These are phyloP conservation scores for Megalops cyprinoides DNA, from an alignment of 2,797 vertebrate species.

Conservation along the genomic window DNA sequence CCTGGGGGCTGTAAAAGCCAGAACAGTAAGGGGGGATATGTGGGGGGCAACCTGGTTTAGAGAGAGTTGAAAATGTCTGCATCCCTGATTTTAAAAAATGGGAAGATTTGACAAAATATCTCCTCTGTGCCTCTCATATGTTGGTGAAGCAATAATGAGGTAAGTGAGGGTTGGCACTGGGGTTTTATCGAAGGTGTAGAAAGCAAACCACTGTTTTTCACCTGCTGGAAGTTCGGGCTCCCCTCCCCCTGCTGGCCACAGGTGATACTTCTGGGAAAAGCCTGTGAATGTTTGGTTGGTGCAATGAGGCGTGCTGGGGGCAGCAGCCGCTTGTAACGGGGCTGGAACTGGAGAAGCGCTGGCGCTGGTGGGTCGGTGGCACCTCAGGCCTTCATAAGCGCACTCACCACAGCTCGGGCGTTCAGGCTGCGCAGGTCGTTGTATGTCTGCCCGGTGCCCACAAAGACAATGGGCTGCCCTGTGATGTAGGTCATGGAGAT, in stretches of 20 bases:
- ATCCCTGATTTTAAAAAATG: constrained; percentile 4
- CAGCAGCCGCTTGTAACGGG: constrained; percentile 38
- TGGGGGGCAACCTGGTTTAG: not conserved
- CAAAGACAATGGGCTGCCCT: constrained; percentile 97
- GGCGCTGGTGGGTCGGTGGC: constrained; percentile 5
- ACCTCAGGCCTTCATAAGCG: constrained; percentile 95
- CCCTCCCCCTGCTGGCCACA: constrained; percentile 29
- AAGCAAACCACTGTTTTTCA: constrained; percentile 22
- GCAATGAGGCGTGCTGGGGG: constrained; percentile 27
- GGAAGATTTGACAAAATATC: not conserved
- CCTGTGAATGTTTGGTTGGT: constrained; percentile 30
- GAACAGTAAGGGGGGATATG: no score
- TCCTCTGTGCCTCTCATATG: not conserved
- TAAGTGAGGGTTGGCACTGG: constrained; percentile 54
- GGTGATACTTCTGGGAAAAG: constrained; percentile 38
- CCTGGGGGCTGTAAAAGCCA: not conserved
- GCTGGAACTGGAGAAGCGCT: constrained; percentile 27
- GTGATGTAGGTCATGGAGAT: constrained; percentile 99
- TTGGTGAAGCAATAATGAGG: constrained; percentile 47
- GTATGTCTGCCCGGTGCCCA: constrained; percentile 98
- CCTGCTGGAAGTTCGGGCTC: constrained; percentile 41
- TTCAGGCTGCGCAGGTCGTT: constrained; percentile 97
- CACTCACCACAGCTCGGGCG: constrained; percentile 91
- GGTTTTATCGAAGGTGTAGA: constrained; percentile 40
- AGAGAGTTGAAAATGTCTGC: not conserved